Evolutionary conservation across 2,113 vertebrate species (phyloP).

Genomic region (Chaetodon trifascialis): DNA sequence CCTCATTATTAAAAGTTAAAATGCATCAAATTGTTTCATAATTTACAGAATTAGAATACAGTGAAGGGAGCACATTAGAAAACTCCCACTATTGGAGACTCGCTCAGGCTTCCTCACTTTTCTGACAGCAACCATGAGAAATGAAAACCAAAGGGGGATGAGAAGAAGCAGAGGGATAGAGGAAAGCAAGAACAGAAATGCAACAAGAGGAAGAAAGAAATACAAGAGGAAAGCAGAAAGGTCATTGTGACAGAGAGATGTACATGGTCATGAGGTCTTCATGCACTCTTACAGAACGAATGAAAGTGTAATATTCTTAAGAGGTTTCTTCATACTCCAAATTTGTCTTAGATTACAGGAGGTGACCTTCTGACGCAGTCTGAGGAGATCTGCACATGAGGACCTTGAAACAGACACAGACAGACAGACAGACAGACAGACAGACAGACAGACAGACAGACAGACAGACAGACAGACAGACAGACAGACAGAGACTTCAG

Average conservation of each 20-base stretch:
- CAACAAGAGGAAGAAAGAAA: neutral
- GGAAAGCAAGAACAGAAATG: neutral
- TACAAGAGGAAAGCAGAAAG: neutral
- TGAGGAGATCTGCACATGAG: neutral
- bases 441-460: neutral
- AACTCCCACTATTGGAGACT: neutral
- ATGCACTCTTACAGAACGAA: conserved; percentile 23
- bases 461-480: neutral
- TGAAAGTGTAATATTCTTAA: conserved; percentile 57
- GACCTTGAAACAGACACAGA: conserved; percentile 8
- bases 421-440: conserved; percentile 2
- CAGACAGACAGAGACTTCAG: neutral
- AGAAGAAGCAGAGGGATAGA: no score
- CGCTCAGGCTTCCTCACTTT: neutral
- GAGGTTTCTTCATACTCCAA: conserved; percentile 16
- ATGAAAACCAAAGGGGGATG: neutral
- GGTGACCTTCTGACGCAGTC: conserved; percentile 23
- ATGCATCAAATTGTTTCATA: conserved; percentile 29
- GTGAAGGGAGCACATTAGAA: neutral
- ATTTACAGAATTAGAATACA: conserved; percentile 26
- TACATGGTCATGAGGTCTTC: conserved; percentile 17
- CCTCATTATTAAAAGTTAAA: conserved; percentile 38
- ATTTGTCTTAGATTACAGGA: conserved; percentile 32
- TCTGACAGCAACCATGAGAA: neutral
- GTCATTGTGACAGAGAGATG: neutral